Conservation (phyloP, 2,888 invertebrate genomes). For the Lottia gigantea region DNA sequence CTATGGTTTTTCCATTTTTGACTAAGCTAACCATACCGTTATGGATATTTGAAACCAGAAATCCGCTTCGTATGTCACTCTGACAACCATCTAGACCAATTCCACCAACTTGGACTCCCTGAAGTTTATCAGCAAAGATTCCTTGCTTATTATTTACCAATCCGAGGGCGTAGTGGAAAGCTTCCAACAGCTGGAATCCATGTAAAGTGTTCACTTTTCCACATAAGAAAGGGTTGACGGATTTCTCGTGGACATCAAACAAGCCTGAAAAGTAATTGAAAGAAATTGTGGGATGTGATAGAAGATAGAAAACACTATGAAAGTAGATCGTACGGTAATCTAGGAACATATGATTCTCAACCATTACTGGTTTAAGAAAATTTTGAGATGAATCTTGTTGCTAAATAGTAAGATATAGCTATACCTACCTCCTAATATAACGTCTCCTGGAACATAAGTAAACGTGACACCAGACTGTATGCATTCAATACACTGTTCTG, state of each 20-base stretch:
- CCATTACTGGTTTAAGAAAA: too few species aligned
- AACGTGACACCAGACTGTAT: slow-evolving; percentile 47
- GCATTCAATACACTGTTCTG: slow-evolving; percentile 45
- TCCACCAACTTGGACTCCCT: slow-evolving; percentile 56
- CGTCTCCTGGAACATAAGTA: slow-evolving; percentile 56
- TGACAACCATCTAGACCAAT: slow-evolving; percentile 60
- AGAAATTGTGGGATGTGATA: too few species aligned
- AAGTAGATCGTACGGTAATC: too few species aligned
- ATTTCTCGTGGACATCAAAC: slow-evolving; percentile 60
- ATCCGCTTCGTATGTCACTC: slow-evolving; percentile 54
- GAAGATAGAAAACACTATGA: too few species aligned
- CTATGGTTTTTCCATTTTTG: slow-evolving; percentile 40
- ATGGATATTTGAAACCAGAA: slow-evolving; percentile 61
- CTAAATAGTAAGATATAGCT: too few species aligned
- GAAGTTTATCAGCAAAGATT: slow-evolving; percentile 51
- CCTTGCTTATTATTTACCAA: slow-evolving; percentile 58
- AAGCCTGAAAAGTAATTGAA: slow-evolving; percentile 44
- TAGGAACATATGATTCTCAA: too few species aligned
- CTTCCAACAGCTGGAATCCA: slow-evolving; percentile 61
- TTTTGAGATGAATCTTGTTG: too few species aligned
- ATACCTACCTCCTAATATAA: slow-evolving; percentile 56
- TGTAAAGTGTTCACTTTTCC: slow-evolving; percentile 55
- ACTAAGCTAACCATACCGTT: slow-evolving; percentile 43
- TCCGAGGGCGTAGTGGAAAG: slow-evolving; percentile 61
- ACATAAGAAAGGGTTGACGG: slow-evolving; percentile 54